Conservation (phyloP, 2,797 vertebrate species). For the Pteropus rufus region DNA sequence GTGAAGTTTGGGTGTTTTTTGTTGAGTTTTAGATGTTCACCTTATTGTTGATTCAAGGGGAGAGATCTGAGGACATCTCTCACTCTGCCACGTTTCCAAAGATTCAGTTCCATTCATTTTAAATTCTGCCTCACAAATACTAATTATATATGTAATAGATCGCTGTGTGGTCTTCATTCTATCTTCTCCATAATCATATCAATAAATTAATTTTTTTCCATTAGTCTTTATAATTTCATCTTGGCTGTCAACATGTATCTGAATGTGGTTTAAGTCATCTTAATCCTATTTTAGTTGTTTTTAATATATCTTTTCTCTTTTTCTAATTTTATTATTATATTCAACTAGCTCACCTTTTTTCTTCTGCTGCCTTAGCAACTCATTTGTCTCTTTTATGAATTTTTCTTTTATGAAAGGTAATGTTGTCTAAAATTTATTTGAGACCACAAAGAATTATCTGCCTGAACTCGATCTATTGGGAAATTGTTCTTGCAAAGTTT, state of each 20-base stretch:
- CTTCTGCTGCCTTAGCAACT: not conserved
- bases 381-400: not conserved
- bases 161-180: not conserved
- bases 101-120: not conserved
- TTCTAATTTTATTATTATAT: not conserved
- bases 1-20: no score
- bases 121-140: not conserved
- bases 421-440: not conserved
- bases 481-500: not conserved
- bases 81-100: no score
- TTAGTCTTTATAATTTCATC: not conserved
- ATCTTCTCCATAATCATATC: not conserved
- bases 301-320: not conserved
- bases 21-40: no score
- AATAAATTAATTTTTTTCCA: not conserved
- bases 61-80: no score
- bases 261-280: slow-evolving; percentile 22
- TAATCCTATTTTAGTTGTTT: not conserved
- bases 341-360: not conserved
- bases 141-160: not conserved
- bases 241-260: not conserved
- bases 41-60: no score
- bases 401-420: not conserved
- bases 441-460: not conserved
- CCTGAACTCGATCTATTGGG: not conserved